Evolutionary conservation across 2,797 vertebrate species (phyloP).

Genomic region (Masticophis lateralis): DNA sequence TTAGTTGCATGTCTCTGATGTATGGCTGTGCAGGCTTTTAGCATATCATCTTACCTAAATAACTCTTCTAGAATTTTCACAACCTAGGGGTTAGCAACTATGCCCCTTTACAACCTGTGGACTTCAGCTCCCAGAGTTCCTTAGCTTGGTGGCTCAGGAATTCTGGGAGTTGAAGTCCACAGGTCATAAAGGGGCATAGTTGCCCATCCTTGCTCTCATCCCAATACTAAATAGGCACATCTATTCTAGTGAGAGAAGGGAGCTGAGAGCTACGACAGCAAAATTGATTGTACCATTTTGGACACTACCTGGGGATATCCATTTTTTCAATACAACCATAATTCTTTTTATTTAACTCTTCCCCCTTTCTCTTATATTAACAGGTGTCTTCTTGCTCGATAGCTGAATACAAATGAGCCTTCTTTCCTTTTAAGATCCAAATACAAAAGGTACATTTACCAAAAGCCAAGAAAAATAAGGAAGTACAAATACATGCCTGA

Average conservation of each 20-base stretch:
- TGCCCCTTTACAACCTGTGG: neutral
- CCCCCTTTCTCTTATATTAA: neutral
- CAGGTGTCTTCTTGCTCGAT: neutral
- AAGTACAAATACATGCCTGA: conserved; percentile 7
- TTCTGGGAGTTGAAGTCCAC: neutral
- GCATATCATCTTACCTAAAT: neutral
- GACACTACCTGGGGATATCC: neutral
- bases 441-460: neutral
- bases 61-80: neutral
- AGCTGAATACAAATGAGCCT: neutral
- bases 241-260: neutral
- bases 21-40: neutral
- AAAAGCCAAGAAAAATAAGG: conserved; percentile 21
- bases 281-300: neutral
- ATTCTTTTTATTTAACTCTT: neutral
- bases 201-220: neutral
- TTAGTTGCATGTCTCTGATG: neutral
- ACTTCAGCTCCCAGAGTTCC: neutral
- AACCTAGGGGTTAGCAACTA: neutral
- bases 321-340: neutral
- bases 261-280: neutral
- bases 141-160: neutral
- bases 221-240: neutral
- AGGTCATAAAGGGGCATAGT: neutral
- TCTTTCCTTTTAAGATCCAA: neutral